Evolutionary conservation across 2,797 vertebrate species (phyloP), one percentile per base, ranked within the genome.

Genomic region (Bovichtus variegatus): DNA sequence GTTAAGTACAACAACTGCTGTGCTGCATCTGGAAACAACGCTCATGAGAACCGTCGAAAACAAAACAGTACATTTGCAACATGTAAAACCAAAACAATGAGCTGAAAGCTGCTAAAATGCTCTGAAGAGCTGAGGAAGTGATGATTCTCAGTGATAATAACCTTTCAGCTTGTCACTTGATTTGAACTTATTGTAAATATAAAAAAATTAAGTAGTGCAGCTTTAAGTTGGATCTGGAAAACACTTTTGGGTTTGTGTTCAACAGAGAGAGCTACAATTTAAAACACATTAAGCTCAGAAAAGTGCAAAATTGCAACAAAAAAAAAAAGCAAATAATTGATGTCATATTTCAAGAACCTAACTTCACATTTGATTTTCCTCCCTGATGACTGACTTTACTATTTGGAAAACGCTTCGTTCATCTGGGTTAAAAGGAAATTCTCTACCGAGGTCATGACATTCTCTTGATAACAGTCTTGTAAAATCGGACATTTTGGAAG

Each of bases 401-500:
- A 18, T 61, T 69, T 46, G 36, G 19, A 63, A 59, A 82, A 72
- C 16, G 19, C 44, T 31, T 46, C 2, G 0, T 57, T 57, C 49
- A n/a, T 64, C n/a, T 21, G 6, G 2, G 29, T 43, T 54, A 5
- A 55, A 58, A 23, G 70, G 3, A 38, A 83, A 54, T 9, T 0
- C 29, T 50, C 46, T 15, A 2, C 18, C 61, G 77, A 73, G 66
- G 54, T 71, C 51, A 50, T 18, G 69, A 70, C 58, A 57, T 68
- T 40, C 36, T 21, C 23, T 72, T 66, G 58, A 69, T 19, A 31
- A 36, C 44, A 67, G 16, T 47, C 51, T 82, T 25, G 16, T 76
- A 36, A 87, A 85, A 61, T 78, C 9, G 5, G 25, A 69, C 55
- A 18, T 57, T 76, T 71, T 72, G 66, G 71, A 68, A 43, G 53